Base-by-base conservation (phyloP, 2,888 invertebrate genomes). In the Tineola bisselliella region DNA sequence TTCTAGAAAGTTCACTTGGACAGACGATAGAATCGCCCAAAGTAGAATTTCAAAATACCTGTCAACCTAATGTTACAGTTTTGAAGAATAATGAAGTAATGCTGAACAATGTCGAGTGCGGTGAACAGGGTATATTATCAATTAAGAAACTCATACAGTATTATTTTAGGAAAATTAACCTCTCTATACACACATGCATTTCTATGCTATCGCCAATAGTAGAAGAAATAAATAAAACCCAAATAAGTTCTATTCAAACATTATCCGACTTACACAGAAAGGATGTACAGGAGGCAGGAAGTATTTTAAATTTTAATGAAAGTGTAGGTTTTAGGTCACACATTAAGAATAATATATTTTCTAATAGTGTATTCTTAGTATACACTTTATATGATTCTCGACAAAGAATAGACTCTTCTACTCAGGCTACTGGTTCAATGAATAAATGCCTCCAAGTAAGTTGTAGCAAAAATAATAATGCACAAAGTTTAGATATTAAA, bases 391-490 rank as follows among this genome's bases (percentile, higher is more conserved):
- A 15, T 17, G 10, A 18, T 48, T n/a, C 13, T 13, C 19, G 1
- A 25, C 54, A 54, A 18, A 17, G 10, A 18, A 31, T 19, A 44
- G 52, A 60, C 5, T 77, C 76, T 33, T 77, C 78, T 38, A 79
- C 86, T 18, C 86, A 87, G 66, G 86, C 86, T n/a, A 83, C 84
- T 54, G 84, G 80, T 62, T 78, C 78, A 10, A 69, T 87, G 31
- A 86, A 87, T 66, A 87, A 87, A 71, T 83, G 84, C 65, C 70
- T 84, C 62, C 86, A 87, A 73, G 79, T 75, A 1, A 3, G 18
- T 17, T 18, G 54, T 12, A 12, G 18, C 6, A 17, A 17, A 17
- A 25, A 54, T 25, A 33, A 33, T 17, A 15, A 58, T n/a, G 8
- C 25, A 11, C 56, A 25, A 56, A 8, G 5, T 4, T 10, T 56